These are phyloP conservation scores for Botrylloides violaceus DNA, from an alignment of 23 tunicate species.

Conservation along the genomic window DNA sequence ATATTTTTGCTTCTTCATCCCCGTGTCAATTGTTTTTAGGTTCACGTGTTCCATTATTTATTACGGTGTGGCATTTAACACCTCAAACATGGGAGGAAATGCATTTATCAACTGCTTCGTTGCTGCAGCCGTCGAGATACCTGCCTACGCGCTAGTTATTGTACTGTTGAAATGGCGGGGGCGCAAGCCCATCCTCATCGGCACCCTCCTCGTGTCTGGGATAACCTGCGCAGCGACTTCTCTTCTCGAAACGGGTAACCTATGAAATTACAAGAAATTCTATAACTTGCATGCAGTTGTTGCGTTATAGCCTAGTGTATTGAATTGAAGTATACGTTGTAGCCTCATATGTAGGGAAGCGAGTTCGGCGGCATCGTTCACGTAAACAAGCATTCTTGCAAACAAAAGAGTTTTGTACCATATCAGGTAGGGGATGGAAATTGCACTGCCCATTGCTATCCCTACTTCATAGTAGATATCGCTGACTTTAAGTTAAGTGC, in stretches of 20 bases:
- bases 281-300: no score
- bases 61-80: constrained; percentile 60
- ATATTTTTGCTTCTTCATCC: no score
- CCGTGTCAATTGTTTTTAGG: constrained; percentile 40
- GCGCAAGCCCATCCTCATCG: constrained; percentile 33
- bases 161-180: constrained; percentile 26
- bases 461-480: no score
- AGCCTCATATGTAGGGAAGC: no score
- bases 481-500: no score
- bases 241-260: constrained; percentile 21
- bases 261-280: neutral
- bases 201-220: constrained; percentile 30
- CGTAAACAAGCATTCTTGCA: no score
- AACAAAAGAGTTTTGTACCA: no score
- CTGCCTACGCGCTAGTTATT: constrained; percentile 45
- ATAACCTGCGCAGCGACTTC: constrained; percentile 37
- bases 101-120: constrained; percentile 59
- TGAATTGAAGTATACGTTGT: no score
- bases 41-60: constrained; percentile 46
- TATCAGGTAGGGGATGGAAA: no score
- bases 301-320: no score
- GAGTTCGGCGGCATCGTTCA: no score
- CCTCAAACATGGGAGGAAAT: constrained; percentile 67
- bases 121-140: constrained; percentile 66
- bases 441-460: no score